Evolutionary conservation across 1,140 invertebrate genomes (phyloP).

Genomic region (Pseudoatta argentina): DNA sequence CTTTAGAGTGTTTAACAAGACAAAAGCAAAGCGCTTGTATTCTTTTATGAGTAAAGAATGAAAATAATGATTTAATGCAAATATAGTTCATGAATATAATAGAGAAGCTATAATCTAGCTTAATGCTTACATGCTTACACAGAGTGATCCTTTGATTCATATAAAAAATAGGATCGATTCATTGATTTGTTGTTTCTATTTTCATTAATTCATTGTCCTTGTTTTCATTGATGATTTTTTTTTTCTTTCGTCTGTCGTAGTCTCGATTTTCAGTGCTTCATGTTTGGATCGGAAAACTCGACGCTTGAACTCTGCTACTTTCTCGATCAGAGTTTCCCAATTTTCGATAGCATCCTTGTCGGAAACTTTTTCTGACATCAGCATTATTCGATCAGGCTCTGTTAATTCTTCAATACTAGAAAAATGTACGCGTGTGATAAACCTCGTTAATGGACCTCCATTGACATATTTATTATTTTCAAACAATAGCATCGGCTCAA

Average conservation of each 20-base stretch:
- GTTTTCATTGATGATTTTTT: background rate
- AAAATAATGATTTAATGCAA: slow-evolving; percentile 14
- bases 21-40: slow-evolving; percentile 5
- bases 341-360: slow-evolving; percentile 61
- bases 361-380: slow-evolving; percentile 6
- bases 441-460: background rate
- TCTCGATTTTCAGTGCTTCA: background rate
- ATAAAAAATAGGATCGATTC: background rate
- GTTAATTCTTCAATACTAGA: background rate
- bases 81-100: background rate
- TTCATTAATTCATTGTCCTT: background rate
- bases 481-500: slow-evolving; percentile 32
- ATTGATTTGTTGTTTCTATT: background rate
- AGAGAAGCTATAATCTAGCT: background rate
- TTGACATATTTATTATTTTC: slow-evolving; percentile 11
- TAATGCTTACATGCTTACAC: background rate
- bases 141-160: background rate
- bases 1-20: slow-evolving; percentile 24
- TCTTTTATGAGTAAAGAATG: background rate
- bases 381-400: background rate
- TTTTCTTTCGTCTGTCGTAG: background rate
- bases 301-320: slow-evolving; percentile 62
- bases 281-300: slow-evolving; percentile 23
- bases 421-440: slow-evolving; percentile 16
- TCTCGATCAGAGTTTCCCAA: slow-evolving; percentile 65